phyloP scores from a whole-genome alignment of 2,113 vertebrate genomes.

The Telmatochromis sp. region DNA sequence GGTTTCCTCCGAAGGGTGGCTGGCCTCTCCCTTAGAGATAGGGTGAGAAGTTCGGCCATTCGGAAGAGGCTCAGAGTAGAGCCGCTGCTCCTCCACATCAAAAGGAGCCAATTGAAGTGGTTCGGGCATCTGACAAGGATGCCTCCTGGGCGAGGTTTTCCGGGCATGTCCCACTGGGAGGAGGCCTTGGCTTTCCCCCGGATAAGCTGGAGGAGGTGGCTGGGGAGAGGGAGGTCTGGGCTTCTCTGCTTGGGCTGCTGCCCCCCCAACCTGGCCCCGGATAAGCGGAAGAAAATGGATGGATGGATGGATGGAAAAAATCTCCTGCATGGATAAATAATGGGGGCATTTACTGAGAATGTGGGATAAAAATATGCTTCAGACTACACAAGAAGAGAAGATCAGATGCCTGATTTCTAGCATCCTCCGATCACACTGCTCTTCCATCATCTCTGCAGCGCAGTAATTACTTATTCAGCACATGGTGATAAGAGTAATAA shows the following conservation, averaged over 20 bases:
- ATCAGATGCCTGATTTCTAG: background rate
- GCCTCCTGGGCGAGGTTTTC: background rate
- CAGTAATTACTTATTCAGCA: background rate
- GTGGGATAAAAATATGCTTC: background rate
- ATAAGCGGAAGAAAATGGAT: background rate
- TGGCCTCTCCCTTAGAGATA: background rate
- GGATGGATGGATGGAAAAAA: background rate
- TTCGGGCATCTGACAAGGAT: background rate
- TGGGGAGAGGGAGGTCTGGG: background rate
- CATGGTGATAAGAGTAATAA: background rate
- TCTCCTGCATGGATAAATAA: background rate
- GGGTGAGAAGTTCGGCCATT: background rate
- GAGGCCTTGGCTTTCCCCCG: background rate
- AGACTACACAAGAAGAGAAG: background rate
- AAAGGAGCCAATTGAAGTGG: background rate
- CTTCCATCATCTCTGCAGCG: background rate
- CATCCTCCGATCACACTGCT: background rate
- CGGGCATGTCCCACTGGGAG: background rate
- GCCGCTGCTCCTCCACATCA: fast-evolving
- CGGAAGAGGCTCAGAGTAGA: fast-evolving
- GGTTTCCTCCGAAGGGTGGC: fast-evolving
- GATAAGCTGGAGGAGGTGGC: background rate
- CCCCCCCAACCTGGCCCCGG: background rate
- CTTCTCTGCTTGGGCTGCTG: background rate
- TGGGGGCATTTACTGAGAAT: background rate